Evolutionary conservation across 2,113 vertebrate genomes (phyloP), one percentile per base, ranked within the genome.

Genomic region (Nibea coibor): DNA sequence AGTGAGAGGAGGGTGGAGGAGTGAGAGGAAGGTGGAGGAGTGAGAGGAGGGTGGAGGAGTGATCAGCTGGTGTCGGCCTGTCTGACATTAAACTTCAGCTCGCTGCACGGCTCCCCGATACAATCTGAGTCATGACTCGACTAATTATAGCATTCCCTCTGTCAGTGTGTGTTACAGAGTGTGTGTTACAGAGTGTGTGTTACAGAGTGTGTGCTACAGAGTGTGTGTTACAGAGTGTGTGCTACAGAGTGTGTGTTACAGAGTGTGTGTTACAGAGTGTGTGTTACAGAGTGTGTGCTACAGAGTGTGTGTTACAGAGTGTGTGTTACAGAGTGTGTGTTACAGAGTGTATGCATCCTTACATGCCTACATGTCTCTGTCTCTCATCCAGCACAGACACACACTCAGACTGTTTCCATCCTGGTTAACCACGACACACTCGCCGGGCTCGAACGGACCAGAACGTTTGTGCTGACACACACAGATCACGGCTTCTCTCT

Each of bases 401-500:
- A 10, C 59, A 66, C 28, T 39, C 5, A n/a, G 20, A 66, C 69
- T 78, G 68, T 83, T 78, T 68, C 19, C 43, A 58, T 69, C 53
- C 26, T 56, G 78, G 78, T 68, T 51, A 61, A 75, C 78, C 68
- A 19, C 1, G 9, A 4, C 16, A n/a, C 42, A 2, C 58, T 3
- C 48, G 43, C 10, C 31, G 56, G 14, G 0, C 26, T 63, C 39
- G 43, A 1, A 5, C 77, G 61, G 51, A 54, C 14, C 31, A 51
- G 47, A 39, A 8, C 31, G 4, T 47, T 47, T 65, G 65, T 68
- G n/a, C 42, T 22, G n/a, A n/a, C n/a, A n/a, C n/a, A n/a, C n/a
- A n/a, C n/a, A n/a, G n/a, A n/a, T n/a, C n/a, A n/a, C n/a, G n/a
- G n/a, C n/a, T n/a, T n/a, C n/a, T n/a, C n/a, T n/a, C n/a, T n/a